These are phyloP conservation scores for Clarias pachynema DNA, from an alignment of 2,797 vertebrate genomes.

Conservation along the genomic window DNA sequence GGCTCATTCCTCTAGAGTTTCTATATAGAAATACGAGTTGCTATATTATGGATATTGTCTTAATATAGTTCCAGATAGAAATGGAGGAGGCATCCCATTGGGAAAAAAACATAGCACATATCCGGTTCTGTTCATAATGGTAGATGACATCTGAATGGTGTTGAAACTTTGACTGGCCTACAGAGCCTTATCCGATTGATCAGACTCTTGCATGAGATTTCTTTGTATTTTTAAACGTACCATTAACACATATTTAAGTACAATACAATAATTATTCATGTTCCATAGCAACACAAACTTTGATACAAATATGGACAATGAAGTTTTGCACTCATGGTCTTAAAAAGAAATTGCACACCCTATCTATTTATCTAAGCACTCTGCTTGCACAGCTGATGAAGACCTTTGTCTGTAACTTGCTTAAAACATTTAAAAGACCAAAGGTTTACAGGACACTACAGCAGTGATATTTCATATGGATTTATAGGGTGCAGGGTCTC, in stretches of 20 bases:
- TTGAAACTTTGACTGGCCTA: constrained; percentile 7
- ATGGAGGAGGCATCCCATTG: constrained; percentile 16
- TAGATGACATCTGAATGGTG: constrained; percentile 14
- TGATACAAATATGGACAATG: constrained; percentile 1
- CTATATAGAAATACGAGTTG: constrained; percentile 41
- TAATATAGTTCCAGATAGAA: constrained; percentile 22
- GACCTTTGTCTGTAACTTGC: background rate
- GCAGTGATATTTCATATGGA: background rate
- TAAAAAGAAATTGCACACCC: constrained; percentile 2
- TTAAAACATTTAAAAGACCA: background rate
- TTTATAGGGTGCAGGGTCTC: constrained; percentile 6
- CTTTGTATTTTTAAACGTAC: constrained; percentile 25
- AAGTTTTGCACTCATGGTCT: background rate
- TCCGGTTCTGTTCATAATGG: constrained; percentile 37
- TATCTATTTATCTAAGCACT: background rate
- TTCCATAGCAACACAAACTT: constrained; percentile 28
- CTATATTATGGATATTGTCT: constrained; percentile 32
- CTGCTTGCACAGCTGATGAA: background rate
- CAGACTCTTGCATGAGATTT: background rate
- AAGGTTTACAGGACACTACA: background rate
- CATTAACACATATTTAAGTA: constrained; percentile 23
- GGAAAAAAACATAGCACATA: constrained; percentile 8
- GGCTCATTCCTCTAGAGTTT: constrained; percentile 38
- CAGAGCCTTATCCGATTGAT: background rate
- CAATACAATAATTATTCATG: constrained; percentile 5